Evolutionary conservation across 2,888 invertebrate species (phyloP).

Genomic region (Steinernema carpocapsae): DNA sequence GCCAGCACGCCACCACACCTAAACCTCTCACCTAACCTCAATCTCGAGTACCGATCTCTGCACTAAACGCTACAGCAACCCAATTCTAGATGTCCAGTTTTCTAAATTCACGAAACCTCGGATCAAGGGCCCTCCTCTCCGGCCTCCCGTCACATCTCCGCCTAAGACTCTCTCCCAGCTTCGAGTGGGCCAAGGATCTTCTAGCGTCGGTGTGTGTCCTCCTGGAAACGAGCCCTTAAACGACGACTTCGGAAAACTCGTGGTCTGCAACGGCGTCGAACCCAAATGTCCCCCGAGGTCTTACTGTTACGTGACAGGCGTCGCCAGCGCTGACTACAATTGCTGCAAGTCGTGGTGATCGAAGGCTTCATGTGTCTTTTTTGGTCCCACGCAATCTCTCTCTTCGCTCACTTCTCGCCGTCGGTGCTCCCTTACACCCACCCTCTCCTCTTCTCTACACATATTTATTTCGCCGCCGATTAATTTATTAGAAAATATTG

Average conservation of each 20-base stretch:
- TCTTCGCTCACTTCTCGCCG: not conserved
- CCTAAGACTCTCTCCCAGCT: constrained; percentile 18
- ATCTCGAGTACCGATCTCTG: not conserved
- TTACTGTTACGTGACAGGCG: constrained; percentile 68
- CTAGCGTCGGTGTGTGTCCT: constrained; percentile 64
- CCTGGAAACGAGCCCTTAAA: constrained; percentile 63
- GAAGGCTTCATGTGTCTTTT: too few species aligned
- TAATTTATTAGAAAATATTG: not conserved
- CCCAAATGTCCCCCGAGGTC: constrained; percentile 68
- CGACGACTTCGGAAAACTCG: constrained; percentile 55
- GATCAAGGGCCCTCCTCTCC: constrained; percentile 63
- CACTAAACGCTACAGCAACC: not conserved
- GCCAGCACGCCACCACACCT: constrained; percentile 37
- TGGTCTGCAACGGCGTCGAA: constrained; percentile 64
- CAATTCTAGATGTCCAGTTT: constrained; percentile 12
- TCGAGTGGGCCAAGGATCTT: constrained; percentile 40
- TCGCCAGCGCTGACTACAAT: constrained; percentile 66
- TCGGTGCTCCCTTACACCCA: constrained; percentile 16
- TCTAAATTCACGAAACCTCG: constrained; percentile 52
- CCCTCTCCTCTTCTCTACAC: not conserved
- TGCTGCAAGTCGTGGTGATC: constrained; percentile 65
- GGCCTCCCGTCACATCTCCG: constrained; percentile 55
- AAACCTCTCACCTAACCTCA: constrained; percentile 7
- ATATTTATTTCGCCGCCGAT: too few species aligned
- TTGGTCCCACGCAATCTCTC: too few species aligned